Conservation (phyloP, 2,888 invertebrate genomes). For the Graphium colonna region DNA sequence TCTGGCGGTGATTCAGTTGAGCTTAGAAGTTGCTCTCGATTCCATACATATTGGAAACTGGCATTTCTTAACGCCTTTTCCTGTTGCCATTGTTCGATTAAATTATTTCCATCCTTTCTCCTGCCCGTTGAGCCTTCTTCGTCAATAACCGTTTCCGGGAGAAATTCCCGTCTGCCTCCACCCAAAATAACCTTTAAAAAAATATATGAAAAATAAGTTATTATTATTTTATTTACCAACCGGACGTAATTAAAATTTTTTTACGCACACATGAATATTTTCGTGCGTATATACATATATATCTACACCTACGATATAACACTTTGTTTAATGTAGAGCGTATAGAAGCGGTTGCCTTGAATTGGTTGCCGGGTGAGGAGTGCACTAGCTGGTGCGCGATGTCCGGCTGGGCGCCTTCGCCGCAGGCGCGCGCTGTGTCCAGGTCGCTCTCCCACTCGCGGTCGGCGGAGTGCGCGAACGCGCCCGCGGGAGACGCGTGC, state of each 20-base stretch:
- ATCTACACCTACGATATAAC: neutral
- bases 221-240: too few relatives aligned
- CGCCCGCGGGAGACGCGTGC: slow-evolving; percentile 85
- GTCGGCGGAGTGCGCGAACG: slow-evolving; percentile 82
- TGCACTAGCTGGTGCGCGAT: slow-evolving; percentile 85
- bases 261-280: too few relatives aligned
- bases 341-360: slow-evolving; percentile 72
- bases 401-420: slow-evolving; percentile 75
- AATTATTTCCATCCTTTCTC: slow-evolving; percentile 80
- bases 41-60: slow-evolving; percentile 77
- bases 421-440: slow-evolving; percentile 53
- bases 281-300: neutral
- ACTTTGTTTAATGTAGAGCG: neutral
- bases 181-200: slow-evolving; percentile 81
- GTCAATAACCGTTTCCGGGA: slow-evolving; percentile 76
- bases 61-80: slow-evolving; percentile 57
- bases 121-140: slow-evolving; percentile 67
- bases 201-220: too few relatives aligned
- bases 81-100: slow-evolving; percentile 83
- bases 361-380: slow-evolving; percentile 81
- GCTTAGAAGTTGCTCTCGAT: slow-evolving; percentile 75
- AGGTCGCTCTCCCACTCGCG: slow-evolving; percentile 87
- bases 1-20: slow-evolving; percentile 72
- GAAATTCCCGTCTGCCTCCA: slow-evolving; percentile 84
- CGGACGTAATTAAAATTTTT: too few relatives aligned